A percentile compares a stretch with the other conserved stretches of the same genome.
Conservation (phyloP, 2,113 vertebrate genomes). For the Strigops habroptila region DNA sequence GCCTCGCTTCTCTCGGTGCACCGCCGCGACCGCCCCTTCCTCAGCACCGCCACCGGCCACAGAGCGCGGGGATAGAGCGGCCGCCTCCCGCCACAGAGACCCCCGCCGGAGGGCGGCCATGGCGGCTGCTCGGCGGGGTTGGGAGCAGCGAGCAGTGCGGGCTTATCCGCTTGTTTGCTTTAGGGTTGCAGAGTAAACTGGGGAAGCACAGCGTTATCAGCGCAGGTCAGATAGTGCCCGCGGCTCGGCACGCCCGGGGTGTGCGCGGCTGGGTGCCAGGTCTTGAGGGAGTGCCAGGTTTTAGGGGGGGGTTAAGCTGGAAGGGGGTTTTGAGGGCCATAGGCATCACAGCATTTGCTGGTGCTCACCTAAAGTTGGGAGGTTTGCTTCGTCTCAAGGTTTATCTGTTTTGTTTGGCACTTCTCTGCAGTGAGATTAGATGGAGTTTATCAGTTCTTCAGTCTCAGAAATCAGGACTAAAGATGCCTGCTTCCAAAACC, state of each 20-base stretch:
- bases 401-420: rapidly evolving
- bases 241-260: rapidly evolving
- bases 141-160: background rate
- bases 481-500: background rate
- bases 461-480: background rate
- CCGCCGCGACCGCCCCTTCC: background rate
- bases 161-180: background rate
- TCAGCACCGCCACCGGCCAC: background rate
- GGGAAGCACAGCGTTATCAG: background rate
- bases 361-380: background rate
- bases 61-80: background rate
- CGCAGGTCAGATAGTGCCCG: background rate
- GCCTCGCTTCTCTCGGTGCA: background rate
- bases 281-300: rapidly evolving
- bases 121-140: rapidly evolving
- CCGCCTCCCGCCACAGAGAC: background rate
- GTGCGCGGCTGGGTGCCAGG: background rate
- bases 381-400: background rate
- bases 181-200: background rate
- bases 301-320: background rate
- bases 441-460: background rate
- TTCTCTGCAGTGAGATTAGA: too few species aligned
- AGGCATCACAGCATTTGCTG: background rate
- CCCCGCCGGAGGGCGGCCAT: rapidly evolving
- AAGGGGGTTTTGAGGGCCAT: background rate